Base-by-base conservation (phyloP, 1,140 invertebrate species). In the Carposina sasakii region DNA sequence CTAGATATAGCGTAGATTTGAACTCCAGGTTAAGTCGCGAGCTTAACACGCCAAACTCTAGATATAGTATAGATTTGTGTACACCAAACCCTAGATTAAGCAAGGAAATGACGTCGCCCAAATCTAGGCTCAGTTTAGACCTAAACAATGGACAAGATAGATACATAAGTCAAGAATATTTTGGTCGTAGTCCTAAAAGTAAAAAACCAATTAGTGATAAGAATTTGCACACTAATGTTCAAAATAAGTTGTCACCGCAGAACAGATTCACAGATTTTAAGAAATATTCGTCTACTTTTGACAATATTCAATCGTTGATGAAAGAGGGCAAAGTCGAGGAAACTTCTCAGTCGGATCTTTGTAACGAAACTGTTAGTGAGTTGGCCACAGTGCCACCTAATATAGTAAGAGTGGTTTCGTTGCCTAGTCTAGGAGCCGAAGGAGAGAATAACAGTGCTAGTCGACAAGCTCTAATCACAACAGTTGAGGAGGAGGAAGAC, bases 221-320 rank as follows among this genome's bases (percentile, higher is more conserved):
- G 57, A 73, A 41, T 45, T 49, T 49, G 44, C 57, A 63, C 58
- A 61, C 62, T 22, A 54, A 67, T 50, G 57, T 78, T 19, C 83
- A 81, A 43, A 85, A 70, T 55, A 86, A 86, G 60, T 54, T 86
- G 19, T 85, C 83, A 19, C 85, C 85, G 20, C 87, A 88, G 37
- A 85, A 84, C 41, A 83, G 86, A 49, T 74, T 89, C 40, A 85
- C 87, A 1, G 89, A 90, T 58, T 86, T 87, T 42, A 91, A 91
- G 67, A 89, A 91, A 55, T 91, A 91, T 75, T 92, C 90, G 60
- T 91, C 90, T 31, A 93, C 92, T 1, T 94, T 93, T 75, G 91
- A 93, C 81, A 92, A 93, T 60, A 92, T 93, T 53, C 91, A 91
- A 62, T 91, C 91, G 26, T 70, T 94, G 34, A 86, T 93, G 36